Evolutionary conservation across 2,113 vertebrate genomes (phyloP), one percentile per base, ranked within the genome.

Genomic region (Eulacestoma nigropectus): DNA sequence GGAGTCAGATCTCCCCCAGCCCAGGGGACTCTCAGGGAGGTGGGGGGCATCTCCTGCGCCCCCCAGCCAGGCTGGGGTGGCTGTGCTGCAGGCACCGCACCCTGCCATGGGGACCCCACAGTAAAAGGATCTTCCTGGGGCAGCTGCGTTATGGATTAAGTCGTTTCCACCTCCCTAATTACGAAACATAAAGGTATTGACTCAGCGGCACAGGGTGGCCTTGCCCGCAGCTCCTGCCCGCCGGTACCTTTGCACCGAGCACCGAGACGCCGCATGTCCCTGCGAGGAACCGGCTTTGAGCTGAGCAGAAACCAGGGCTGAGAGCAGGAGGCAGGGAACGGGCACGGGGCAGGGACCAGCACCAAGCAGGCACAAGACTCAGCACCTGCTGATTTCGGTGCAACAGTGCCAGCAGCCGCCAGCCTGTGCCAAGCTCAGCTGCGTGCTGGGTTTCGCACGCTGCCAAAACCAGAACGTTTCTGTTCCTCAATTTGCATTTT

Each of bases 371-470:
- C 35, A 4, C n/a, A 47, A 41, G 30, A 32, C 70, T 10, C 32
- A 4, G 50, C 96, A 97, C 95, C 95, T 97, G 96, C 75, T 41
- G 67, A 80, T 95, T 95, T 96, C 89, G 14, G 84, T 95, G 69
- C 35, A 2, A 87, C 26, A 47, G 60, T 33, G 57, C 91, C 87
- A 72, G 91, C 12, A 9, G 83, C 72, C 7, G 22, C 64, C 11
- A 1, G 35, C 23, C n/a, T 2, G 35, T 11, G 42, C 85, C 23
- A 20, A n/a, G 68, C 90, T 68, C 35, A 62, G 62, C 88, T 62
- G 92, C 7, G 4, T 5, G 0, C 46, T 37, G 41, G 5, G 92
- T 96, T 97, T 97, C 44, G 1, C 53, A 65, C 0, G 4, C 50
- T 79, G 55, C 85, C 6, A 30, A 92, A 90, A 88, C 33, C 8